Percentiles rank a stretch among this genome's conserved stretches.
These are phyloP conservation scores for Meteorus cinctellus DNA, from an alignment of 2,888 invertebrate genomes.

Conservation along the genomic window DNA sequence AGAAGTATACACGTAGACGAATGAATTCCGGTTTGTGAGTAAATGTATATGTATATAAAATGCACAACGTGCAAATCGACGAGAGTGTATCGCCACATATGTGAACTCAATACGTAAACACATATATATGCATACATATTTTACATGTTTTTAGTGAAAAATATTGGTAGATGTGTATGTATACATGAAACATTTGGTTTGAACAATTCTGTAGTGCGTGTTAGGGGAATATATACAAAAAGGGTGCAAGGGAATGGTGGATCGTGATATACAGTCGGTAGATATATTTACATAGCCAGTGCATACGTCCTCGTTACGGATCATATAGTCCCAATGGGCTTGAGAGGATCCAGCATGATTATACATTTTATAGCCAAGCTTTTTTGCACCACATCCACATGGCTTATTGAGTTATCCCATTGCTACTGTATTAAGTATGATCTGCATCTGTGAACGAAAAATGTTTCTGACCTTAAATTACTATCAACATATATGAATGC, in stretches of 20 bases:
- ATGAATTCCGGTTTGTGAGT: constrained; percentile 5
- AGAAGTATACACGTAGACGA: constrained; percentile 30
- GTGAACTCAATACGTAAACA: constrained; percentile 3
- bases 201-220: constrained; percentile 2
- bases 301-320: constrained; percentile 48
- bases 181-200: constrained; percentile 7
- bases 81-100: not conserved
- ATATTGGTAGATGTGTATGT: not conserved
- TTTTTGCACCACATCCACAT: constrained; percentile 30
- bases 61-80: constrained; percentile 21
- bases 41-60: not conserved
- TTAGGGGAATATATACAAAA: constrained; percentile 3
- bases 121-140: constrained; percentile 11
- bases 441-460: not conserved
- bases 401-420: constrained; percentile 37
- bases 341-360: constrained; percentile 39
- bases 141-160: constrained; percentile 17
- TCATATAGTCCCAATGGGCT: constrained; percentile 42
- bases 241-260: constrained; percentile 1
- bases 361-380: constrained; percentile 42
- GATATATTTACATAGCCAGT: constrained; percentile 49
- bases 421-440: constrained; percentile 9
- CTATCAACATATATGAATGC: too few species aligned
- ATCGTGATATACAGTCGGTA: constrained; percentile 21
- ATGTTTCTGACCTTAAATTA: not conserved